These are phyloP conservation scores for Apolygus lucorum DNA, from an alignment of 1,140 invertebrate genomes.

Conservation along the genomic window DNA sequence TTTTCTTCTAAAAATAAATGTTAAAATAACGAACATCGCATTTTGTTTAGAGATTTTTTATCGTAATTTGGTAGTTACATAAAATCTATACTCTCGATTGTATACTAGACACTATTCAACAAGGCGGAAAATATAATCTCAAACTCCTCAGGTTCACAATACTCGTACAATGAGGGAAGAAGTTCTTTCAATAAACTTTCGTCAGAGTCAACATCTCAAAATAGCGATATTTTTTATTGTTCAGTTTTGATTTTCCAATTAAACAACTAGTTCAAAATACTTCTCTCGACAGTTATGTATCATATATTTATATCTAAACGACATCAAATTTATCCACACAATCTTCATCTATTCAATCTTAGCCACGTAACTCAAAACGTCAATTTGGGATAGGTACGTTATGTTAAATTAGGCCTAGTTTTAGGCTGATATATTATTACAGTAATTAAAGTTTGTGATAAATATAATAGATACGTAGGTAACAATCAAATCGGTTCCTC, in stretches of 20 bases:
- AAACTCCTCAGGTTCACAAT: too few species aligned
- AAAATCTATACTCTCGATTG: not conserved
- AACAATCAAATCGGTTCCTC: not conserved
- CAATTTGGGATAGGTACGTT: not conserved
- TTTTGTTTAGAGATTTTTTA: not conserved
- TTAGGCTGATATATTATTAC: not conserved
- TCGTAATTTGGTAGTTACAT: not conserved
- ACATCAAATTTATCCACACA: not conserved
- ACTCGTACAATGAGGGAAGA: too few species aligned
- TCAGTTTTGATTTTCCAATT: not conserved
- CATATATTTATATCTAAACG: too few species aligned
- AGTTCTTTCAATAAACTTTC: not conserved
- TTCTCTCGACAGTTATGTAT: too few species aligned
- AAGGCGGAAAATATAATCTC: not conserved
- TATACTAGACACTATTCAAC: not conserved
- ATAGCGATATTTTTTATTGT: not conserved
- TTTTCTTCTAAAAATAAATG: not conserved
- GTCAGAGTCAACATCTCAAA: not conserved
- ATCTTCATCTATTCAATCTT: not conserved
- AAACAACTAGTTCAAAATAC: too few species aligned
- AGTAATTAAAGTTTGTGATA: not conserved
- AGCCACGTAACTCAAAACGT: too few species aligned
- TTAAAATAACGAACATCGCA: not conserved
- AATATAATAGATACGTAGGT: not conserved
- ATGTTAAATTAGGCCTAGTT: not conserved